phyloP scores from a whole-genome alignment of 2,888 invertebrate genomes.

The Pterostichus niger region DNA sequence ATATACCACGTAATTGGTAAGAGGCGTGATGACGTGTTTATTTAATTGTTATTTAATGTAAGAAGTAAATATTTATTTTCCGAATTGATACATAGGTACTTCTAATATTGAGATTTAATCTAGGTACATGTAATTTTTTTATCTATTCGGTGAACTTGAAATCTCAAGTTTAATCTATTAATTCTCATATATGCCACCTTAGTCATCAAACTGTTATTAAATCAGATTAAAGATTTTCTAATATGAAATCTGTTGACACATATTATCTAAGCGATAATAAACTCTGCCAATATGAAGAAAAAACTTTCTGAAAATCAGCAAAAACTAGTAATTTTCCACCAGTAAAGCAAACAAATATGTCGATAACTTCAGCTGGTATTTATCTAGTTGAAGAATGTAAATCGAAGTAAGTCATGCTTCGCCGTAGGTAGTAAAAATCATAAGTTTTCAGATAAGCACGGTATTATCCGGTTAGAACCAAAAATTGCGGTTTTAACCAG shows the following conservation, averaged over 20 bases:
- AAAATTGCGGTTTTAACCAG: slow-evolving; percentile 68
- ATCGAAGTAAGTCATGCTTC: slow-evolving; percentile 36
- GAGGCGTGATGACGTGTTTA: no score
- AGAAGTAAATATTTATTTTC: no score
- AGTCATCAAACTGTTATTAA: not conserved
- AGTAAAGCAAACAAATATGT: slow-evolving; percentile 21
- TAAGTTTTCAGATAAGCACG: slow-evolving; percentile 53
- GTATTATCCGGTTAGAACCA: slow-evolving; percentile 62
- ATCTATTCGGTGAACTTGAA: not conserved
- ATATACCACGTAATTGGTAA: no score
- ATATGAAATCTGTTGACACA: not conserved
- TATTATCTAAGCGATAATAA: not conserved
- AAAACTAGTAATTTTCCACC: slow-evolving; percentile 5
- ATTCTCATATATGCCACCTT: not conserved
- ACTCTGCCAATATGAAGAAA: not conserved
- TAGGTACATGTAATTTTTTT: not conserved
- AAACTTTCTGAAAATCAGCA: not conserved
- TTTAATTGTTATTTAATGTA: no score
- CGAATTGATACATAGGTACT: no score
- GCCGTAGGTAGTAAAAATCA: slow-evolving; percentile 43
- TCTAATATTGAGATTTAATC: not conserved
- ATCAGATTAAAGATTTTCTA: not conserved
- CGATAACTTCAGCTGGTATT: not conserved
- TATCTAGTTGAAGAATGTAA: slow-evolving; percentile 1
- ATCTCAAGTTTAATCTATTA: not conserved